A percentile compares a stretch with the other conserved stretches of the same genome.
Conservation (phyloP, 2,888 invertebrate genomes). For the Platerodrilus igneus region DNA sequence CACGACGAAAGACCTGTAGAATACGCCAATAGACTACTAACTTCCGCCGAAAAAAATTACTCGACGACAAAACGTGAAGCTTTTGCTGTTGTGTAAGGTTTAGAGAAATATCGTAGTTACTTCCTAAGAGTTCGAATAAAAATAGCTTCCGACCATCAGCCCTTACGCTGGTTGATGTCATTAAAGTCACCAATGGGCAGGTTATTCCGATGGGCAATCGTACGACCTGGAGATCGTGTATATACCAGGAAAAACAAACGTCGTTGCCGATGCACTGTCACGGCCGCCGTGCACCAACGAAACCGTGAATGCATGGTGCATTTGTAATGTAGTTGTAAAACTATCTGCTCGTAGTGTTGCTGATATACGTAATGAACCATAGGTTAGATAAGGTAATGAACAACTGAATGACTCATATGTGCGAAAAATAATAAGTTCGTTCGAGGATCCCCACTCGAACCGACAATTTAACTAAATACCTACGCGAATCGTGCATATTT, state of each 20-base stretch:
- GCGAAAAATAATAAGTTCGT: too few species aligned
- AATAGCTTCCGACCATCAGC: constrained; percentile 46
- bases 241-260: constrained; percentile 37
- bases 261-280: constrained; percentile 40
- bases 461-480: too few species aligned
- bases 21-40: constrained; percentile 33
- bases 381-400: too few species aligned
- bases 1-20: constrained; percentile 28
- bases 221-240: constrained; percentile 40
- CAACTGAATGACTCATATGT: too few species aligned
- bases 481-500: too few species aligned
- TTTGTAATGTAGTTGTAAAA: too few species aligned
- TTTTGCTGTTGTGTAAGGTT: constrained; percentile 34
- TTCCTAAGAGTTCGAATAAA: constrained; percentile 39
- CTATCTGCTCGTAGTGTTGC: too few species aligned
- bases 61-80: constrained; percentile 30
- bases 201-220: constrained; percentile 44
- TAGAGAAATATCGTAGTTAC: constrained; percentile 43
- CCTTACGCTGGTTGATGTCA: constrained; percentile 46
- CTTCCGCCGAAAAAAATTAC: constrained; percentile 30
- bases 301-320: too few species aligned
- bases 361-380: too few species aligned
- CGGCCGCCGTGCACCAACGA: too few species aligned
- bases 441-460: too few species aligned
- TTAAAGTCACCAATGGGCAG: constrained; percentile 41